Evolutionary conservation across 2,888 invertebrate genomes (phyloP).

Genomic region (Rhingia campestris): DNA sequence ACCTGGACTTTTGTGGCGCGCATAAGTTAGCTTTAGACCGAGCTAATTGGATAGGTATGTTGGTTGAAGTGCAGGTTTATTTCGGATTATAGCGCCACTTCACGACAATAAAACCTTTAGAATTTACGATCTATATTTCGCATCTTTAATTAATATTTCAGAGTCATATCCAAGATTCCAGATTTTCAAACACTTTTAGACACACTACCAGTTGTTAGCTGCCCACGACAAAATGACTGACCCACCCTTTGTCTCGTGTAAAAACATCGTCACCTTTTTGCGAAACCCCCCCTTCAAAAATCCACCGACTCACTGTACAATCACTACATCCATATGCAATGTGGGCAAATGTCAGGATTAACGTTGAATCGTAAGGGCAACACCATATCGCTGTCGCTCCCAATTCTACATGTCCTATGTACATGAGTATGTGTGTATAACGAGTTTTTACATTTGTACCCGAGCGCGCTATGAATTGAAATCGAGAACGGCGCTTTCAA

Average conservation of each 20-base stretch:
- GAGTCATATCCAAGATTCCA: too few relatives aligned
- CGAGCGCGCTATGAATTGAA: constrained; percentile 54
- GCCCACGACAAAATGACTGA: too few relatives aligned
- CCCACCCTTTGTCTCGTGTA: background rate
- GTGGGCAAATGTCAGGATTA: constrained; percentile 73
- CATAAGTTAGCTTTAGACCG: too few relatives aligned
- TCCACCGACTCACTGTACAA: constrained; percentile 39
- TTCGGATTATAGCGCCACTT: too few relatives aligned
- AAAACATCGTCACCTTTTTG: background rate
- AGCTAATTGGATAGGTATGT: too few relatives aligned
- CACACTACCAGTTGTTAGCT: too few relatives aligned
- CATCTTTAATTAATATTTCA: too few relatives aligned
- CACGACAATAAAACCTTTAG: too few relatives aligned
- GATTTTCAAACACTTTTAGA: too few relatives aligned
- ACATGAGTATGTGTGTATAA: constrained; percentile 12
- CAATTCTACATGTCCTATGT: background rate
- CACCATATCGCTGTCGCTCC: constrained; percentile 43
- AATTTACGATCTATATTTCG: too few relatives aligned
- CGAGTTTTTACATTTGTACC: constrained; percentile 40
- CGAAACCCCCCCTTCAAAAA: background rate
- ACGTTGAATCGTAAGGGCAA: constrained; percentile 67
- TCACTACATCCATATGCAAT: constrained; percentile 59
- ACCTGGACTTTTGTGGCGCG: too few relatives aligned
- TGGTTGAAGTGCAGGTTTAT: too few relatives aligned
- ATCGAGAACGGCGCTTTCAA: constrained; percentile 61